These are phyloP conservation scores for Cephus pulcher DNA, from an alignment of 2,888 invertebrate species.

Conservation along the genomic window DNA sequence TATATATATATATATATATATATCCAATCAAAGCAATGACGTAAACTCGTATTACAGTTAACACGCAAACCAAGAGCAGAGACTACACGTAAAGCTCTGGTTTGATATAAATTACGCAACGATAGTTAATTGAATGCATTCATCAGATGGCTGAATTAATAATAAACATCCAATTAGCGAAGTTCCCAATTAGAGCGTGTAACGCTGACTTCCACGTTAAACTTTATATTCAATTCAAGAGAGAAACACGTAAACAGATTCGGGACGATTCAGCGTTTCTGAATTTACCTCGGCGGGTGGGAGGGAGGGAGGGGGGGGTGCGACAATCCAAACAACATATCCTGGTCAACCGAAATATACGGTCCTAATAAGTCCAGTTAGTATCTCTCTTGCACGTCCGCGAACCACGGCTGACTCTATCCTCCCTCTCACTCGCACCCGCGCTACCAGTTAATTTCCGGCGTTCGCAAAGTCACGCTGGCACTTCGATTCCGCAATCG, in stretches of 20 bases:
- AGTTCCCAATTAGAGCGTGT: conserved; percentile 39
- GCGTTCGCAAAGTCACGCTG: not conserved
- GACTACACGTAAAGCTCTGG: not conserved
- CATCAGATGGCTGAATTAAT: conserved; percentile 32
- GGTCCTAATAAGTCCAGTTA: not conserved
- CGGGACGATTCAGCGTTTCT: not conserved
- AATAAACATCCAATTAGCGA: conserved; percentile 45
- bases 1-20: not conserved
- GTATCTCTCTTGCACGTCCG: not conserved
- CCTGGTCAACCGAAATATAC: not conserved
- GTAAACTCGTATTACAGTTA: not conserved
- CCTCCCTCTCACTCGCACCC: not conserved
- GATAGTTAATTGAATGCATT: conserved; percentile 19
- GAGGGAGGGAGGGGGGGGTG: too few relatives aligned
- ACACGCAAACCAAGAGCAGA: not conserved
- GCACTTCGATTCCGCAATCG: too few relatives aligned
- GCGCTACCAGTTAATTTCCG: not conserved
- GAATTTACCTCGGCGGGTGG: not conserved
- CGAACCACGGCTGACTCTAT: not conserved
- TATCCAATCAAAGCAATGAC: not conserved
- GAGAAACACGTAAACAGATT: conserved; percentile 21
- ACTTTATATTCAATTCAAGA: conserved; percentile 30
- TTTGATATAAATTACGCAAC: conserved; percentile 8
- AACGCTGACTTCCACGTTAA: conserved; percentile 38
- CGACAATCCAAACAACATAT: not conserved